phyloP scores from a whole-genome alignment of 2,797 vertebrate genomes.

The Ctenochaetus hawaiiensis region DNA sequence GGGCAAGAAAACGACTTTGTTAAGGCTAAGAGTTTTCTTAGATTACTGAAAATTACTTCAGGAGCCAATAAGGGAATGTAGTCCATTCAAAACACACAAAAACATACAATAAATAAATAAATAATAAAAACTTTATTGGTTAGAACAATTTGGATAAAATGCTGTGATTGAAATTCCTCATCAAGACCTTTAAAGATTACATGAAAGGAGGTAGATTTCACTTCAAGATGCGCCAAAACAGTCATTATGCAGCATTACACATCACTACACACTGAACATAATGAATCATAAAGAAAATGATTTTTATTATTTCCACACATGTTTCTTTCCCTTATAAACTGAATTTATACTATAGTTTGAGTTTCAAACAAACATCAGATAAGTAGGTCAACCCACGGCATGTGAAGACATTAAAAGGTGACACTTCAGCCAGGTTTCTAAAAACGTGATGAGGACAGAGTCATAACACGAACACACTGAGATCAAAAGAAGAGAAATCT shows the following conservation, averaged over 20 bases:
- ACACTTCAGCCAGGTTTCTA: constrained; percentile 23
- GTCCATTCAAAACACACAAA: neutral
- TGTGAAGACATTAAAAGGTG: constrained; percentile 41
- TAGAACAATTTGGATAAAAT: neutral
- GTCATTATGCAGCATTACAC: constrained; percentile 28
- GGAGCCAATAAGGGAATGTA: neutral
- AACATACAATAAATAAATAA: neutral
- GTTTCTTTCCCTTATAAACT: constrained; percentile 27
- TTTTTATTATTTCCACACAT: constrained; percentile 54
- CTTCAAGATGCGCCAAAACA: constrained; percentile 44
- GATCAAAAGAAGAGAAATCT: constrained; percentile 13
- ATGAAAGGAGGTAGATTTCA: constrained; percentile 18
- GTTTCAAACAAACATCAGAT: constrained; percentile 34
- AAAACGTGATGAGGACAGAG: constrained; percentile 34
- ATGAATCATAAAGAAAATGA: constrained; percentile 54
- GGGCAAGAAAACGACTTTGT: constrained; percentile 50
- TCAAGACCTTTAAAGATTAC: constrained; percentile 1
- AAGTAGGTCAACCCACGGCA: constrained; percentile 55
- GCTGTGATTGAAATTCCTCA: neutral
- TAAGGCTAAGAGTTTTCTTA: constrained; percentile 16
- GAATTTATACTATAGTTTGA: constrained; percentile 42
- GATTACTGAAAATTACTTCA: neutral
- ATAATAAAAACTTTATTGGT: neutral
- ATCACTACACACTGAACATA: constrained; percentile 39
- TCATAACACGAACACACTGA: constrained; percentile 15